Evolutionary conservation across 2,113 vertebrate species (phyloP), one percentile per base, ranked within the genome.

Genomic region (Campylomormyrus tamandua): DNA sequence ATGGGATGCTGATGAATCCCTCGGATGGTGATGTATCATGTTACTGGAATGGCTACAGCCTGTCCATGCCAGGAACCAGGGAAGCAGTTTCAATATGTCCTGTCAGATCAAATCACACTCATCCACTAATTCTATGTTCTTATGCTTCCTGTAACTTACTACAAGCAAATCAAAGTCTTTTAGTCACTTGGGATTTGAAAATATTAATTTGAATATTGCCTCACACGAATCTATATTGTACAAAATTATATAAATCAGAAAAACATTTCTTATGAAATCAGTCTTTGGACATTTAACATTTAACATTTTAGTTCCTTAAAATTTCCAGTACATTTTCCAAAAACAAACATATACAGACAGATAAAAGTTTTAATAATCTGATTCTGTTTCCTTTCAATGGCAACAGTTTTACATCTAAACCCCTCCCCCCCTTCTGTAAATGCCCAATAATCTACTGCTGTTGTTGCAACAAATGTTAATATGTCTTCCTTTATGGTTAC

Each of bases 31-130:
- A 53, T 87, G 50, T 87, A 87, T 87, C 49, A 53, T 31, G n/a
- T 53, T 53, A 52, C 83, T 84, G 83, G 45, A 84, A 84, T 48
- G 83, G n/a, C n/a, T 35, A 19, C 48, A 27, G 27, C 13, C 35
- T n/a, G 21, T 19, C 31, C 15, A 15, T 87, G 48, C 48, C 85
- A 53, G 31, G 50, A 87, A 87, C 27, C 50, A 19, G 85, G 50
- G 27, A 50, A 10, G 27, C 49, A 21, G 50, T 53, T 53, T 21
- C 50, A 87, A 1, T 31, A 42, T 17, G 49, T 19, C 85, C 50
- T 53, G 49, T 87, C 85, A 87, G 85, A 87, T 10, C 85, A 87
- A 52, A 87, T 53, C 50, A 87, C 49, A 24, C 21, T 53, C 48
- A 86, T 9, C 49, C 49, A 53, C 48, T 8, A 31, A 49, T 31